These are phyloP conservation scores for Phaonia tiefii DNA, from an alignment of 2,888 invertebrate species.

Conservation along the genomic window DNA sequence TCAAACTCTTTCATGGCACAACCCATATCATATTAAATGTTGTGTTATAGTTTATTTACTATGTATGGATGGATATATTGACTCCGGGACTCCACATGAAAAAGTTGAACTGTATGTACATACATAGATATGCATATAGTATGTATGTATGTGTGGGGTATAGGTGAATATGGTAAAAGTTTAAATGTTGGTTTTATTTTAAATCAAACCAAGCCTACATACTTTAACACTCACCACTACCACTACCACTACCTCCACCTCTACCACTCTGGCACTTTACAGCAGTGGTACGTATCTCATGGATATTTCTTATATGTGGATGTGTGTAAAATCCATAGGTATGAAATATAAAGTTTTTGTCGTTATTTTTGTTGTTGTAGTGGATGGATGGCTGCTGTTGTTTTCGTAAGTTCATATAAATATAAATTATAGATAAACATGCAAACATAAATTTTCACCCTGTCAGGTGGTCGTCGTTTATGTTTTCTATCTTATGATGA, in stretches of 20 bases:
- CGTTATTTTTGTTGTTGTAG: neutral
- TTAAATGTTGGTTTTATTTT: constrained; percentile 31
- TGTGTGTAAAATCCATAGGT: neutral
- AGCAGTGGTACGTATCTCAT: no score
- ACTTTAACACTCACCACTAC: constrained; percentile 6
- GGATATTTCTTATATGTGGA: neutral
- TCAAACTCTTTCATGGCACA: no score
- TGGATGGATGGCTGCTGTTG: constrained; percentile 5
- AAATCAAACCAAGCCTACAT: constrained; percentile 30
- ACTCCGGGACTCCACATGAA: constrained; percentile 55
- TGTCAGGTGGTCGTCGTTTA: constrained; percentile 76
- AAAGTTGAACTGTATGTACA: no score
- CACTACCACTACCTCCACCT: no score
- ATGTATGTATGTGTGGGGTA: constrained; percentile 31
- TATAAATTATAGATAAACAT: constrained; percentile 77
- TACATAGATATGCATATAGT: constrained; percentile 51
- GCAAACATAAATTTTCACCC: constrained; percentile 78
- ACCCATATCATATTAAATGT: no score
- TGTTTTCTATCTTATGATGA: constrained; percentile 33
- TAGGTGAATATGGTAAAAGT: constrained; percentile 44
- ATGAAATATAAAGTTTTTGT: constrained; percentile 11
- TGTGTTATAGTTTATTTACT: constrained; percentile 53
- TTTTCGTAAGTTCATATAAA: constrained; percentile 61
- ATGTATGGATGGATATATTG: no score
- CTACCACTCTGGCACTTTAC: no score